Conservation (phyloP, 2,797 vertebrate species). For the Sciaenops ocellatus region DNA sequence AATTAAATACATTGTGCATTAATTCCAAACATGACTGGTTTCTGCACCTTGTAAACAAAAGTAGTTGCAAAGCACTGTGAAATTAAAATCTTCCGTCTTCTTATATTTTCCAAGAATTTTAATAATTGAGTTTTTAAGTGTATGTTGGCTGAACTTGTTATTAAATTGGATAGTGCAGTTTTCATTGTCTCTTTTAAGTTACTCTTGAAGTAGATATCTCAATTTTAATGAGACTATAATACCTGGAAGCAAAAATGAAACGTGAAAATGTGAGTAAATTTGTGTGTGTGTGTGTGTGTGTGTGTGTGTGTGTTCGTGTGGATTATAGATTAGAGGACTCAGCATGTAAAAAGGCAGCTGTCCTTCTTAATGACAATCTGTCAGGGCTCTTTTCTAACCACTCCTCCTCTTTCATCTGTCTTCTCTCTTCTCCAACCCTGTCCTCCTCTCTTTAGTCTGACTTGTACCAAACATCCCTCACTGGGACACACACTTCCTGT, state of each 20-base stretch:
- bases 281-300: not conserved
- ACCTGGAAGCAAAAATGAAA: constrained; percentile 37
- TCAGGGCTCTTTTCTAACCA: constrained; percentile 60
- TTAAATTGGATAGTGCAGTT: constrained; percentile 55
- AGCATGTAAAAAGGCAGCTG: constrained; percentile 71
- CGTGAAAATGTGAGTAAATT: constrained; percentile 17
- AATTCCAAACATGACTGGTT: constrained; percentile 42
- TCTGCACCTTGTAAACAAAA: constrained; percentile 55
- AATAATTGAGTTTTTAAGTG: constrained; percentile 55
- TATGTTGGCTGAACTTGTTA: constrained; percentile 52
- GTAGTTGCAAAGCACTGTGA: constrained; percentile 43
- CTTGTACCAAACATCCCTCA: constrained; percentile 60
- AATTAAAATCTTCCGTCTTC: constrained; percentile 52
- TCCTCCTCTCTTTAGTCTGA: constrained; percentile 42
- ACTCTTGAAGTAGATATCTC: constrained; percentile 43
- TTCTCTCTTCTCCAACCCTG: constrained; percentile 34
- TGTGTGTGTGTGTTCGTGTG: constrained; percentile 22
- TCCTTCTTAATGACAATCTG: constrained; percentile 80
- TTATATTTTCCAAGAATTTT: constrained; percentile 32
- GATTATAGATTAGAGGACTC: constrained; percentile 64
- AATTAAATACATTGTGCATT: constrained; percentile 56
- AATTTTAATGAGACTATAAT: constrained; percentile 29
- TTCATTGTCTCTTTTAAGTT: constrained; percentile 20
- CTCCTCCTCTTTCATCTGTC: constrained; percentile 69
- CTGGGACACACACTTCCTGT: constrained; percentile 59